Conservation (phyloP, 2,113 vertebrate genomes). For the Casuarius casuarius region DNA sequence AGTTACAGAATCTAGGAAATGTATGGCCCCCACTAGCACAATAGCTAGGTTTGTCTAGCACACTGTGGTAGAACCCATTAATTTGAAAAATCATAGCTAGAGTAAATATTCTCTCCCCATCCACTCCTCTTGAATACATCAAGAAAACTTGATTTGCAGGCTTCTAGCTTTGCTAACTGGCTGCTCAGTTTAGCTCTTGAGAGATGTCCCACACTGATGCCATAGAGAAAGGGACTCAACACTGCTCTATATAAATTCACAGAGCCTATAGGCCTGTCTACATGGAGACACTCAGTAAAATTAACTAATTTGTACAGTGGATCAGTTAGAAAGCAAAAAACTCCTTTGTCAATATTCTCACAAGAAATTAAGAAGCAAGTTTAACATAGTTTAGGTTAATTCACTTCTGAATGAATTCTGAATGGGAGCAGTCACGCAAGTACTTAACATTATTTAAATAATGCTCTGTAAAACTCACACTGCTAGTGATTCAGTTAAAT, state of each 20-base stretch:
- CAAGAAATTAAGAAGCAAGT: background rate
- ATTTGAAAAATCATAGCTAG: background rate
- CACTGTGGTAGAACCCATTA: background rate
- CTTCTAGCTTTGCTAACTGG: slow-evolving; percentile 28
- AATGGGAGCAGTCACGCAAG: background rate
- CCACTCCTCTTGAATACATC: background rate
- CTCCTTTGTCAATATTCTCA: background rate
- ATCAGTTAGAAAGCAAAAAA: slow-evolving; percentile 45
- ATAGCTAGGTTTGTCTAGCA: background rate
- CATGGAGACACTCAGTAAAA: slow-evolving; percentile 29
- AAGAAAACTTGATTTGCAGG: background rate
- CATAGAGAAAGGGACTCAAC: background rate
- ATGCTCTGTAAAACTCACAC: slow-evolving; percentile 39
- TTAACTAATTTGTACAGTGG: background rate
- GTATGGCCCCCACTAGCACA: background rate
- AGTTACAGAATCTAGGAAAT: background rate
- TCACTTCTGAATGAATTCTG: background rate
- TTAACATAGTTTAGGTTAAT: slow-evolving; percentile 42
- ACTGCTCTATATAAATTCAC: background rate
- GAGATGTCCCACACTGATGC: background rate
- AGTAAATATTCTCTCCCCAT: background rate
- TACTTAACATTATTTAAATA: background rate
- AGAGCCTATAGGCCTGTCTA: background rate
- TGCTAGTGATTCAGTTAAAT: slow-evolving; percentile 54
- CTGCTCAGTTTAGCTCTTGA: slow-evolving; percentile 16